Evolutionary conservation across 2,888 invertebrate genomes (phyloP).

Genomic region (Chirona hameri): DNA sequence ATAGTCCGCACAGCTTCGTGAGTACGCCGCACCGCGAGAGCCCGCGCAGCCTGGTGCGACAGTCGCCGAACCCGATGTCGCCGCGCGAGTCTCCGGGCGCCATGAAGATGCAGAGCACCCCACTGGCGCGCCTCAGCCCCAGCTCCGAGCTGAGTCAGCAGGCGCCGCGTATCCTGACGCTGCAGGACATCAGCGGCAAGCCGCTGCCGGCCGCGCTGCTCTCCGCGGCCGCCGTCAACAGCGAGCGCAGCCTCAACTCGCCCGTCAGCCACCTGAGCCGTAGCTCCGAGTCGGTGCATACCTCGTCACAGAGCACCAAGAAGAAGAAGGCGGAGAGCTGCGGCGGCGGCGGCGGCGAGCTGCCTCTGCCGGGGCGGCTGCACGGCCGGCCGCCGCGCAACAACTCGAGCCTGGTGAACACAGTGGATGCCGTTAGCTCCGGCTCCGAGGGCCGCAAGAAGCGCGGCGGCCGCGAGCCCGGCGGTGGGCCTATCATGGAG

Average conservation of each 20-base stretch:
- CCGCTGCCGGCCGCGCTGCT: conserved; percentile 82
- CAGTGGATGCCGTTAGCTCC: conserved; percentile 89
- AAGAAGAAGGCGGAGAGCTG: conserved; percentile 48
- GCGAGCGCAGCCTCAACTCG: conserved; percentile 85
- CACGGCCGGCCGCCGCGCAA: conserved; percentile 72
- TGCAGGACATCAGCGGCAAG: conserved; percentile 90
- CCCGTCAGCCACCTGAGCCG: conserved; percentile 86
- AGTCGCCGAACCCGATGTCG: conserved; percentile 42
- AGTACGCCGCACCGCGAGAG: conserved; percentile 65
- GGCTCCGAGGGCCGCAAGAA: conserved; percentile 44
- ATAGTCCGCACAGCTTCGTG: conserved; percentile 65
- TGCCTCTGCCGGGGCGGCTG: conserved; percentile 78
- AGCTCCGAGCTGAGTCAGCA: conserved; percentile 88
- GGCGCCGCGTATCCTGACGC: conserved; percentile 84
- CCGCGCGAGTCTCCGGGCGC: conserved; percentile 39
- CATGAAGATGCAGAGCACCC: conserved; percentile 75
- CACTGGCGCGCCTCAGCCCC: conserved; percentile 81
- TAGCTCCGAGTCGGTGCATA: conserved; percentile 54
- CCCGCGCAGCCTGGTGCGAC: conserved; percentile 43
- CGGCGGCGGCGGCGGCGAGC: conserved; percentile 54
- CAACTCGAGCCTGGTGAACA: conserved; percentile 85
- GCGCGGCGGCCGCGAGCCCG: conserved; percentile 13
- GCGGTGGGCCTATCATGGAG: background rate
- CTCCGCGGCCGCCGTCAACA: conserved; percentile 78
- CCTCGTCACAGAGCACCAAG: conserved; percentile 44